Conservation (phyloP, 1,140 invertebrate species). For the Drosophila nigromelanica region DNA sequence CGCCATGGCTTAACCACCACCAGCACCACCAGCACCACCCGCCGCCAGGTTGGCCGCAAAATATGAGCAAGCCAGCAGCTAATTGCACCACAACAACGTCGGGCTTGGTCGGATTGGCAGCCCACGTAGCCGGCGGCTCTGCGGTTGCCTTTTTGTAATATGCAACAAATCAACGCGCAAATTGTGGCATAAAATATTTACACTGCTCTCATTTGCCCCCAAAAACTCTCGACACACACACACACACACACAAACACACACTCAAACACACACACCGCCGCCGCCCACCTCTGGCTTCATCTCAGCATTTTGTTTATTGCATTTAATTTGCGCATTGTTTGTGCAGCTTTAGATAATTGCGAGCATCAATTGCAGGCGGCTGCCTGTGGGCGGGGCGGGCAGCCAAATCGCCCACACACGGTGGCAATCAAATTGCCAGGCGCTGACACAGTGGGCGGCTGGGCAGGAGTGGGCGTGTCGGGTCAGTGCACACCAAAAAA, state of each 20-base stretch:
- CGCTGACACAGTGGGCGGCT: constrained; percentile 47
- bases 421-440: constrained; percentile 73
- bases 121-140: constrained; percentile 67
- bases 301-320: constrained; percentile 67
- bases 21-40: constrained; percentile 34
- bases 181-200: constrained; percentile 81
- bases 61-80: constrained; percentile 51
- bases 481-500: constrained; percentile 35
- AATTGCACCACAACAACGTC: constrained; percentile 69
- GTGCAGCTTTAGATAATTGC: constrained; percentile 76
- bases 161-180: constrained; percentile 78
- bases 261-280: background rate
- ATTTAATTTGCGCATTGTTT: constrained; percentile 80
- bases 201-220: constrained; percentile 32
- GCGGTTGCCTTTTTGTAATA: constrained; percentile 54
- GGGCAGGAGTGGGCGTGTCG: constrained; percentile 25
- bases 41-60: constrained; percentile 58
- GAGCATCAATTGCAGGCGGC: constrained; percentile 64
- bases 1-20: constrained; percentile 38
- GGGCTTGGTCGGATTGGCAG: constrained; percentile 28
- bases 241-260: no score
- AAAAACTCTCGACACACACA: background rate
- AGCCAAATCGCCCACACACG: constrained; percentile 52
- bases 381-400: constrained; percentile 9
- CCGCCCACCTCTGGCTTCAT: background rate